Evolutionary conservation across 2,888 invertebrate species (phyloP), one percentile per base, ranked within the genome.

Genomic region (Lysandra bellargus): DNA sequence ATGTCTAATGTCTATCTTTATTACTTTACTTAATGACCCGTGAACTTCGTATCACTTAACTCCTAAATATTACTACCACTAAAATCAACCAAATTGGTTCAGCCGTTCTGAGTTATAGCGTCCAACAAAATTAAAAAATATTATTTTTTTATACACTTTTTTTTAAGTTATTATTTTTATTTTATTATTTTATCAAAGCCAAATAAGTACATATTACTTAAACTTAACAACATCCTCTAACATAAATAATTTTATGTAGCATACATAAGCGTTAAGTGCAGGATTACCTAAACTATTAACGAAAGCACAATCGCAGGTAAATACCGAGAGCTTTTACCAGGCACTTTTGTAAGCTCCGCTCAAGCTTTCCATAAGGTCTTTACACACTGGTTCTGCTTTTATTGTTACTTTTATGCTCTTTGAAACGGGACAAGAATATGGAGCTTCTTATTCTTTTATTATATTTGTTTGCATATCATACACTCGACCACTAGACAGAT

Each of bases 301-400:
- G 33, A 69, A 17, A 69, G 69, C 69, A 69, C 61, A 23, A 61
- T 69, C 53, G 75, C 75, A 75, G 44, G 49, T 49, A 49, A 49
- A 30, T 75, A 74, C 74, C n/a, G 53, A 49, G 49, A 75, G 75
- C 44, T 75, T 75, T 53, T 75, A 75, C n/a, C 44, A 23, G 53
- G 75, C 49, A 75, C 75, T 75, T 75, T 75, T 75, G 49, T 75
- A 49, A 53, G 75, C 49, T 75, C 53, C 23, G 49, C 75, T 14
- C 75, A 17, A 64, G 44, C 33, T 33, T 69, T 30, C 69, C 33
- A n/a, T 53, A 72, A 53, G 72, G 72, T 53, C 69, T 12, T 37
- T n/a, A n/a, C 69, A 78, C 72, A 53, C 30, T 78, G 1, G 69
- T 37, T 33, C 14, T 14, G 69, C 33, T 33, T 69, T 69, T 69